Evolutionary conservation across 2,888 invertebrate genomes (phyloP), one percentile per base, ranked within the genome.

Genomic region (Ochropacha duplaris): DNA sequence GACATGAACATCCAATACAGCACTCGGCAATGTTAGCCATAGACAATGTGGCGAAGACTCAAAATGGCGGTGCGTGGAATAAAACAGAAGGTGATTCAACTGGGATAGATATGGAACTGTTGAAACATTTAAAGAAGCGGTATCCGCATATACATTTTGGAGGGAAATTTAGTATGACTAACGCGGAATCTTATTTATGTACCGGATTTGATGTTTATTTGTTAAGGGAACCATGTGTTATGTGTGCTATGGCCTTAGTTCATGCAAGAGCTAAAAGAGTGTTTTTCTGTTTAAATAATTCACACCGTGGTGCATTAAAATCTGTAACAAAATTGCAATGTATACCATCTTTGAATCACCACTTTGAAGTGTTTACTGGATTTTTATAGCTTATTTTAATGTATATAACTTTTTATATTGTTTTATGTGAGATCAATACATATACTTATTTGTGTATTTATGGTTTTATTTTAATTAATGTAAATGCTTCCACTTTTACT

Each of bases 201-300:
- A 98, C 99, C 0, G 97, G 97, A 2, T 98, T 97, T 84, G 96
- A 97, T 88, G 87, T 97, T 1, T 99, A 97, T 79, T 82, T 97
- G 49, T 94, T 96, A 0, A 94, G 94, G 61, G 99, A 99, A 82
- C 99, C 99, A 0, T 99, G 99, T 87, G 81, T 97, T 0, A 97
- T 99, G 96, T 99, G 99, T 88, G 94, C 98, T 0, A 99, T 99
- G 99, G 99, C 97, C 0, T 89, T 99, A 57, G 94, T 98, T 0
- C 99, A 99, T 84, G 97, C 98, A n/a, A 93, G 99, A 62, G 95
- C 95, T 0, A 95, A 95, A 56, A 93, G 97, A 59, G 95, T 99
- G 2, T 99, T 98, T 83, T 99, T 96, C 79, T 93, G 94, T 5
- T 77, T 89, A 0, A 76, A 89, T 0, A 93, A 93, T 59, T 81